Conservation (phyloP, 2,888 invertebrate species). For the Tridacna gigas region DNA sequence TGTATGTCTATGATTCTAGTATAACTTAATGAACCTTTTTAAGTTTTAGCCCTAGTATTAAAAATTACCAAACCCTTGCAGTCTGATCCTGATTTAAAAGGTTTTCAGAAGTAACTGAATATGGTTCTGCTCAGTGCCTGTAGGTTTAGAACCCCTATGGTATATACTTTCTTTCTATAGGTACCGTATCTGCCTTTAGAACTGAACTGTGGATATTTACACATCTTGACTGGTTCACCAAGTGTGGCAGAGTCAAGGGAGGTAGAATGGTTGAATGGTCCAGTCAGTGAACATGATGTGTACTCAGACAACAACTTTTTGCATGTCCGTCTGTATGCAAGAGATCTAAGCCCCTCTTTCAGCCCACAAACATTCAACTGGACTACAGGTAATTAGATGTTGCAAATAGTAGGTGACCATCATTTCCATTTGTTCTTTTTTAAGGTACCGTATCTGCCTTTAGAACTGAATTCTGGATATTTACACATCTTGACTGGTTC, state of each 20-base stretch:
- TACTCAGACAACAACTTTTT: conserved; percentile 27
- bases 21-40: too few relatives aligned
- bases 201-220: conserved; percentile 11
- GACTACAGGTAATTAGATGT: not conserved
- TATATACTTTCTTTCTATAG: too few relatives aligned
- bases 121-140: too few relatives aligned
- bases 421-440: not conserved
- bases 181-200: conserved; percentile 17
- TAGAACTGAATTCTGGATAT: conserved; percentile 19
- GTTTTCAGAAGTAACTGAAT: too few relatives aligned
- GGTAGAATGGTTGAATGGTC: conserved; percentile 27
- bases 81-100: too few relatives aligned
- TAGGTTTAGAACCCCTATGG: too few relatives aligned
- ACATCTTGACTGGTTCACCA: conserved; percentile 27
- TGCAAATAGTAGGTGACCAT: too few relatives aligned
- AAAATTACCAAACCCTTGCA: too few relatives aligned
- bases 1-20: too few relatives aligned
- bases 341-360: not conserved
- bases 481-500: conserved; percentile 26
- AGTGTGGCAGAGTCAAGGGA: not conserved
- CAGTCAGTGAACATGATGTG: not conserved
- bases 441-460: conserved; percentile 27
- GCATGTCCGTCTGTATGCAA: conserved; percentile 5
- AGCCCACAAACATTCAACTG: conserved; percentile 6
- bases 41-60: too few relatives aligned